Percentiles rank a stretch among this genome's conserved stretches.
Conservation (phyloP, 2,797 vertebrate species). For the Eulemur mongoz region DNA sequence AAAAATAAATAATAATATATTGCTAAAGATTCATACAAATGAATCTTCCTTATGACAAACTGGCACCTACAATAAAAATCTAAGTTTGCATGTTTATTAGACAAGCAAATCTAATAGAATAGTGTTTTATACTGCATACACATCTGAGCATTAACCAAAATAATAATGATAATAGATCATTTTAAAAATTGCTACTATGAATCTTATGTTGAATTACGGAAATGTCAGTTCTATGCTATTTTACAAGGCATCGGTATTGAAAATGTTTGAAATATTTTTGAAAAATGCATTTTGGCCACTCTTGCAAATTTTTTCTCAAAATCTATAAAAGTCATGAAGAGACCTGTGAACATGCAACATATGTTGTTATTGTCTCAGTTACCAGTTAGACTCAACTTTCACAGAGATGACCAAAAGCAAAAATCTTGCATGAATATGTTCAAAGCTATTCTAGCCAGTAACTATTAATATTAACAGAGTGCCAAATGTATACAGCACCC, state of each 20-base stretch:
- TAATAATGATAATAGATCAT: not conserved
- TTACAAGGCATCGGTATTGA: not conserved
- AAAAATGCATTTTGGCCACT: not conserved
- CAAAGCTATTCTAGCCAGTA: not conserved
- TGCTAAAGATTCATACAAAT: not conserved
- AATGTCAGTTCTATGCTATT: not conserved
- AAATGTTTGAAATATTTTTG: not conserved
- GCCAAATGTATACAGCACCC: not conserved
- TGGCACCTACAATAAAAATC: not conserved
- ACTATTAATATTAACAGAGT: not conserved
- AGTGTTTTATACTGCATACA: not conserved
- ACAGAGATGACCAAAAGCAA: not conserved
- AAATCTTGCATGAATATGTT: not conserved
- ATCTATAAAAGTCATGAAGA: not conserved
- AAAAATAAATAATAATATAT: not conserved
- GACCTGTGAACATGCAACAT: not conserved
- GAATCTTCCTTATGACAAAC: not conserved
- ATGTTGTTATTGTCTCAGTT: not conserved
- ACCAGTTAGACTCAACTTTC: not conserved
- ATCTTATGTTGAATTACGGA: not conserved
- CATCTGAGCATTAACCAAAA: not conserved
- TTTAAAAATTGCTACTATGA: not conserved
- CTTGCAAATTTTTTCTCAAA: constrained; percentile 29
- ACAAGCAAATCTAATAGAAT: not conserved
- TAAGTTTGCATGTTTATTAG: constrained; percentile 15